phyloP scores from a whole-genome alignment of 2,797 vertebrate genomes.

The Merluccius polli region DNA sequence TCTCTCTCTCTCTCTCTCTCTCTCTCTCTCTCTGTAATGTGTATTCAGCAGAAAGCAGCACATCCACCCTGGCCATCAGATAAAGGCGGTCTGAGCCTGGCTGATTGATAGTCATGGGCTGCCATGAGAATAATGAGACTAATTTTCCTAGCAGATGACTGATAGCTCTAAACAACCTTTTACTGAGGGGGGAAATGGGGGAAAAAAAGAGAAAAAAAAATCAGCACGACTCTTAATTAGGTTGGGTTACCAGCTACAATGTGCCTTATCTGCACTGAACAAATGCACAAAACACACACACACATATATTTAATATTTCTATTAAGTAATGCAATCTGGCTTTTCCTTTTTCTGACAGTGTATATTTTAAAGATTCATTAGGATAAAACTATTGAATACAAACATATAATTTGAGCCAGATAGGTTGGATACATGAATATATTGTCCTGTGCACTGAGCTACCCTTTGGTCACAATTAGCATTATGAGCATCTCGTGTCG shows the following conservation, averaged over 20 bases:
- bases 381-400: no score
- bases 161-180: slow-evolving; percentile 65
- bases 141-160: slow-evolving; percentile 72
- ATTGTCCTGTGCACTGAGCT: background rate
- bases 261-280: background rate
- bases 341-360: background rate
- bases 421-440: background rate
- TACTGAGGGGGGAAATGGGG: slow-evolving; percentile 27
- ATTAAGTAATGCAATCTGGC: background rate
- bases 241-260: slow-evolving; percentile 27
- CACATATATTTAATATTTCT: background rate
- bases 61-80: slow-evolving; percentile 44
- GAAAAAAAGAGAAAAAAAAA: slow-evolving; percentile 27
- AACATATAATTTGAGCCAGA: background rate
- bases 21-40: background rate
- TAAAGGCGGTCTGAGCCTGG: slow-evolving; percentile 56
- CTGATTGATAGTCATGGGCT: slow-evolving; percentile 64
- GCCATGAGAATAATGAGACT: slow-evolving; percentile 68
- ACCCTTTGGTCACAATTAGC: background rate
- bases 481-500: background rate
- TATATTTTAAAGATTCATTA: no score
- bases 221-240: slow-evolving; percentile 52
- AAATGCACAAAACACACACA: background rate
- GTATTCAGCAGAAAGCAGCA: slow-evolving; percentile 42
- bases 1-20: background rate